These are phyloP conservation scores for Brachirus orientalis DNA, from an alignment of 2,113 vertebrate species.

Conservation along the genomic window DNA sequence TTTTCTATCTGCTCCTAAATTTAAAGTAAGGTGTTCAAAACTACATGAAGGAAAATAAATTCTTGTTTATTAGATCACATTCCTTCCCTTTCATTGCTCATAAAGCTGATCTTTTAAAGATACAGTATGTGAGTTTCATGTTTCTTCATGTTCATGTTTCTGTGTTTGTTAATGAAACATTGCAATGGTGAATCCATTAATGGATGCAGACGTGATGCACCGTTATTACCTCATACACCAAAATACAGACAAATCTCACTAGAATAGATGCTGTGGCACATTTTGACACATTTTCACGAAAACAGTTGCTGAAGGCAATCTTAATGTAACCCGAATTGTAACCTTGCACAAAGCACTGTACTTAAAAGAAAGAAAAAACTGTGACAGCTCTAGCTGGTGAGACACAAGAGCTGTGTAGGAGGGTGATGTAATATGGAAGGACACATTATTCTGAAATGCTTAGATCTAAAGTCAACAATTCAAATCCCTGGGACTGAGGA, in stretches of 20 bases:
- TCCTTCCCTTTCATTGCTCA: not conserved
- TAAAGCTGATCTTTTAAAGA: too few species aligned
- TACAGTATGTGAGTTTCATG: too few species aligned
- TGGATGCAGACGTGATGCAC: not conserved
- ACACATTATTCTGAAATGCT: conserved; percentile 40
- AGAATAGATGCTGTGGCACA: not conserved
- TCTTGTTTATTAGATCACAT: too few species aligned
- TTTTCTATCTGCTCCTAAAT: not conserved
- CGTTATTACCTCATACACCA: not conserved
- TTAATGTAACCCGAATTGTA: conserved; percentile 1
- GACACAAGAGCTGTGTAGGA: not conserved
- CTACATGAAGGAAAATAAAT: not conserved
- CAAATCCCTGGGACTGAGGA: conserved; percentile 24
- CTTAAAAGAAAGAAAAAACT: not conserved
- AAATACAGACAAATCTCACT: not conserved
- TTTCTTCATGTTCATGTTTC: too few species aligned
- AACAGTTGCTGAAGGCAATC: not conserved
- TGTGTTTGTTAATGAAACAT: not conserved
- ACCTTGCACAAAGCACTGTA: not conserved
- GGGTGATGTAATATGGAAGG: conserved; percentile 29
- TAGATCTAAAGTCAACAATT: conserved; percentile 34
- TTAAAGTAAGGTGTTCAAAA: not conserved
- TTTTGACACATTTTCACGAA: not conserved
- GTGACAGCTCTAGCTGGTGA: conserved; percentile 3
- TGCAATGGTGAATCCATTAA: not conserved